These are phyloP conservation scores for Tauraco erythrolophus DNA, from an alignment of 2,113 vertebrate species.

Conservation along the genomic window DNA sequence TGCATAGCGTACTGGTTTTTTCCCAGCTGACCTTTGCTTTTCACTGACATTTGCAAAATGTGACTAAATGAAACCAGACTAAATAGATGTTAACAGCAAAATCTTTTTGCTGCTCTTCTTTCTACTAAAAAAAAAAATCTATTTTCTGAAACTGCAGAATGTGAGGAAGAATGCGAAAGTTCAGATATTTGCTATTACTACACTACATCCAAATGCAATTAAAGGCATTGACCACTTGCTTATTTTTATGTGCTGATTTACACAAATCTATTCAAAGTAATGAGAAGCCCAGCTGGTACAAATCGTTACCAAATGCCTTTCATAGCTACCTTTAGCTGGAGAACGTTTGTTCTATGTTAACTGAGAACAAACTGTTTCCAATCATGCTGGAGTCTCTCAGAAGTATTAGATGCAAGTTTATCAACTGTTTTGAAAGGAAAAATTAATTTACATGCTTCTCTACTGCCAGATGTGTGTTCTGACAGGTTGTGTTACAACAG, in stretches of 20 bases:
- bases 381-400: slow-evolving; percentile 37
- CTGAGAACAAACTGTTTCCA: slow-evolving; percentile 64
- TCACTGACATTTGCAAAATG: slow-evolving; percentile 62
- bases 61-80: slow-evolving; percentile 46
- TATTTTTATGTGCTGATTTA: slow-evolving; percentile 51
- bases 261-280: slow-evolving; percentile 61
- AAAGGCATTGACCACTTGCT: slow-evolving; percentile 67
- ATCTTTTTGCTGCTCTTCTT: background rate
- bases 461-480: slow-evolving; percentile 48
- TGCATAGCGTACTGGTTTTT: background rate
- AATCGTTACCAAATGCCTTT: slow-evolving; percentile 56
- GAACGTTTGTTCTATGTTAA: slow-evolving; percentile 48
- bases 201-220: slow-evolving; percentile 11
- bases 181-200: slow-evolving; percentile 4
- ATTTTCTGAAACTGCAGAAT: slow-evolving; percentile 7
- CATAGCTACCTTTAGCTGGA: slow-evolving; percentile 53
- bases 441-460: slow-evolving; percentile 42
- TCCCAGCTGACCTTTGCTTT: slow-evolving; percentile 53
- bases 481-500: background rate
- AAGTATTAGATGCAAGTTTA: slow-evolving; percentile 43
- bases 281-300: slow-evolving; percentile 45
- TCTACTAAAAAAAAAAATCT: background rate
- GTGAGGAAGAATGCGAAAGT: background rate
- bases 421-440: slow-evolving; percentile 39
- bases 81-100: slow-evolving; percentile 50